A percentile compares a stretch with the other conserved stretches of the same genome.
These are phyloP conservation scores for Promerops cafer DNA, from an alignment of 2,113 vertebrate genomes.

Conservation along the genomic window DNA sequence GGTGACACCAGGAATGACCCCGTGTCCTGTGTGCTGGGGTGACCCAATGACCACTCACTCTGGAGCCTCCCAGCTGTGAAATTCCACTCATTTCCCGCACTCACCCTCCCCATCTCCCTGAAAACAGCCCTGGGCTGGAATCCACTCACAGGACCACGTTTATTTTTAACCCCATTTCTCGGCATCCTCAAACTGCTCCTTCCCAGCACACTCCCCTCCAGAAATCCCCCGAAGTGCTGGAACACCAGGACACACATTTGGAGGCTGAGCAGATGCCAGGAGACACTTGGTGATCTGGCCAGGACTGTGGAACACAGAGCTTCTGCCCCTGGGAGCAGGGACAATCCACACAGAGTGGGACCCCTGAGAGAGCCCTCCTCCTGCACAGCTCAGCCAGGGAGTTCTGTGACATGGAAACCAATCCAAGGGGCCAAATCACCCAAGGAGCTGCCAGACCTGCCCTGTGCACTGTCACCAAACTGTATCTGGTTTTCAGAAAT, in stretches of 20 bases:
- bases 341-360: not conserved
- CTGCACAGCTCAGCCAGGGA: not conserved
- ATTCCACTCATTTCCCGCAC: not conserved
- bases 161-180: conserved; percentile 26
- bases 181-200: not conserved
- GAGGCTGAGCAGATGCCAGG: not conserved
- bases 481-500: not conserved
- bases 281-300: not conserved
- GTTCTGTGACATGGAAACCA: not conserved
- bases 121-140: not conserved
- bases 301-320: not conserved
- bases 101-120: not conserved
- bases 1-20: not conserved
- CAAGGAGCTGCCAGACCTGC: not conserved
- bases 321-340: not conserved
- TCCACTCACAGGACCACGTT: not conserved
- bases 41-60: not conserved
- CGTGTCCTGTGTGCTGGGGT: not conserved
- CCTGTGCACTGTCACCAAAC: not conserved
- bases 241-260: not conserved
- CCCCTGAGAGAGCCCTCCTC: not conserved
- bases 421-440: not conserved
- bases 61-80: not conserved
- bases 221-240: not conserved
- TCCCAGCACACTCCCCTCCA: not conserved